These are phyloP conservation scores for Cathartes aura DNA, from an alignment of 2,113 vertebrate genomes.

Conservation along the genomic window DNA sequence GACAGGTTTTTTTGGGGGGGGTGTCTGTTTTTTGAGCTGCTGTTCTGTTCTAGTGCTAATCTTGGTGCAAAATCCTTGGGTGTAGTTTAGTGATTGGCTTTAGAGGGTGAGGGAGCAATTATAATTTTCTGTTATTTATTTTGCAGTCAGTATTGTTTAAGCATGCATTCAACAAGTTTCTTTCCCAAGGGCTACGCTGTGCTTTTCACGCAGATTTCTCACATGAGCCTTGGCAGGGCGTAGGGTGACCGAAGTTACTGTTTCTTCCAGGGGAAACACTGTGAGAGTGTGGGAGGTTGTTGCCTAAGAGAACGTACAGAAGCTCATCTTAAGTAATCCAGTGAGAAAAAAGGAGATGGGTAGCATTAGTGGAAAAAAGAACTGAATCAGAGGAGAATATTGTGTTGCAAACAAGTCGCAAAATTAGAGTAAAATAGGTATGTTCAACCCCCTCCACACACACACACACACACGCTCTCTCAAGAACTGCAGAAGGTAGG, in stretches of 20 bases:
- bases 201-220: neutral
- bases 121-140: neutral
- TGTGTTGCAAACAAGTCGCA: neutral
- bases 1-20: neutral
- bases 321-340: neutral
- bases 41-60: neutral
- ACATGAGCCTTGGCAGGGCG: neutral
- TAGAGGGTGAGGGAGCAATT: neutral
- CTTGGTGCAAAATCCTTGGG: neutral
- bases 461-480: accelerated
- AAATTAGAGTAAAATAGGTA: neutral
- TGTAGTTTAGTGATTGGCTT: neutral
- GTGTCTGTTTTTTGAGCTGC: neutral
- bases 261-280: neutral
- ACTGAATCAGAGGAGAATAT: neutral
- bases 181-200: neutral
- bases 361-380: neutral
- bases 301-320: neutral
- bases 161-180: neutral
- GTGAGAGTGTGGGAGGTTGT: neutral
- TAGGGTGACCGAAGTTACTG: neutral
- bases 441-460: neutral
- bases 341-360: neutral
- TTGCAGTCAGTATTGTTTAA: neutral
- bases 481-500: neutral